Evolutionary conservation across 2,113 vertebrate species (phyloP).

Genomic region (Perca flavescens): DNA sequence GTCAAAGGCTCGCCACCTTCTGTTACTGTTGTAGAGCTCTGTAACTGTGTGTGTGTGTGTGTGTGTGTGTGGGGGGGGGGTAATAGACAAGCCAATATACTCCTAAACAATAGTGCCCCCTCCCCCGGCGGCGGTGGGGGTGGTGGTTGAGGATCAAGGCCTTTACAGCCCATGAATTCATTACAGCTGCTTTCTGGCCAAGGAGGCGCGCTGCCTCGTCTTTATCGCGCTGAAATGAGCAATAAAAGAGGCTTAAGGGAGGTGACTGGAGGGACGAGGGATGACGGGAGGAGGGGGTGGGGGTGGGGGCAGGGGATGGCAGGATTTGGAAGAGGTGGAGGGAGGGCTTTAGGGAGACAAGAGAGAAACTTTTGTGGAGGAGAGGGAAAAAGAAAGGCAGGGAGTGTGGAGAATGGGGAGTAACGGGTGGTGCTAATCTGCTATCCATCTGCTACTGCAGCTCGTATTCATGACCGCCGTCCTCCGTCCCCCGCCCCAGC

Average conservation of each 20-base stretch:
- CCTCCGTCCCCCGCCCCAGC: not conserved
- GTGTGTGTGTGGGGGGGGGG: conserved; percentile 17
- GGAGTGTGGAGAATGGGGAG: conserved; percentile 60
- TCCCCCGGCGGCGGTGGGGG: conserved; percentile 39
- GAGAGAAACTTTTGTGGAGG: conserved; percentile 73
- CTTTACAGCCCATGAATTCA: conserved; percentile 75
- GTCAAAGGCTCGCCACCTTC: conserved; percentile 63
- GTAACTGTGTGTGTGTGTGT: conserved; percentile 24
- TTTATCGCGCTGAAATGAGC: conserved; percentile 73
- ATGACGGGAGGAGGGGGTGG: too few relatives aligned
- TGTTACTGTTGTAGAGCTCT: conserved; percentile 63
- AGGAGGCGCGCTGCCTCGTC: conserved; percentile 56
- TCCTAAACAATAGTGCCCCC: conserved; percentile 61
- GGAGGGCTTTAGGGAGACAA: conserved; percentile 40
- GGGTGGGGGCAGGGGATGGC: not conserved
- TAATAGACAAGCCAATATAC: conserved; percentile 75
- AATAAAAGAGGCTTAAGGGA: conserved; percentile 66
- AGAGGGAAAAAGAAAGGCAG: conserved; percentile 43
- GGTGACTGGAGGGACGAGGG: not conserved
- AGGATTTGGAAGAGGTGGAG: not conserved
- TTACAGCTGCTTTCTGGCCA: conserved; percentile 63
- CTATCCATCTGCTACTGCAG: conserved; percentile 69
- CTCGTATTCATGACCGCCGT: conserved; percentile 26
- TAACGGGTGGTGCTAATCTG: conserved; percentile 71
- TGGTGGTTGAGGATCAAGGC: conserved; percentile 60